These are phyloP conservation scores for Notospermus geniculatus DNA, from an alignment of 1,140 invertebrate species.

Conservation along the genomic window DNA sequence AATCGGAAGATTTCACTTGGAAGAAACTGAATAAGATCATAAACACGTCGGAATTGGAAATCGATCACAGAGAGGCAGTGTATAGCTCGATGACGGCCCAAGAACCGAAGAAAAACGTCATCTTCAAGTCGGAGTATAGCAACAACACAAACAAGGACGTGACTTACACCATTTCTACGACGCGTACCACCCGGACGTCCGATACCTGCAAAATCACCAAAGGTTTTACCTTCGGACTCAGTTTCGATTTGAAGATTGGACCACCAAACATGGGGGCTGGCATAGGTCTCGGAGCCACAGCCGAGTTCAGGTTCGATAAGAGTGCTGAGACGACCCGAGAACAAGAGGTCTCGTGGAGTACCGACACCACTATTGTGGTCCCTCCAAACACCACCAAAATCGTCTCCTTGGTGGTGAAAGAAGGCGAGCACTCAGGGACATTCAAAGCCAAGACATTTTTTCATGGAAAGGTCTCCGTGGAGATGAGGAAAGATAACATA, in stretches of 20 bases:
- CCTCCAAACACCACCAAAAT: conserved; percentile 53
- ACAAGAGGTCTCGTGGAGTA: conserved; percentile 57
- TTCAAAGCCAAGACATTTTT: conserved; percentile 54
- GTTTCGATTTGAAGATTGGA: conserved; percentile 7
- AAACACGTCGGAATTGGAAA: too few species aligned
- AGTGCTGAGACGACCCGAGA: conserved; percentile 54
- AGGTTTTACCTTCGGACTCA: too few species aligned
- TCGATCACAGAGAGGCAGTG: too few species aligned
- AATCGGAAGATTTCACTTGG: too few species aligned
- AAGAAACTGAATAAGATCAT: too few species aligned
- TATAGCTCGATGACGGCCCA: too few species aligned
- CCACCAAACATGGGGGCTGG: conserved; percentile 57
- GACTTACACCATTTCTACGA: too few species aligned
- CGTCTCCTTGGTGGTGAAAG: conserved; percentile 58
- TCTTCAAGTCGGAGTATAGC: too few species aligned
- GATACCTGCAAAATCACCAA: too few species aligned
- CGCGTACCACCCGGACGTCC: too few species aligned
- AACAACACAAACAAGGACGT: too few species aligned
- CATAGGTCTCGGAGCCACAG: conserved; percentile 58
- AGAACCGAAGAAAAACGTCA: too few species aligned
- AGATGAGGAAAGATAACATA: conserved; percentile 49
- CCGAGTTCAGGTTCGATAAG: conserved; percentile 55
- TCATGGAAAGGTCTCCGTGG: conserved; percentile 52
- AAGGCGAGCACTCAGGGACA: conserved; percentile 55
- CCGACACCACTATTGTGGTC: conserved; percentile 57